phyloP scores from a whole-genome alignment of 2,888 invertebrate genomes.

The Pristionchus entomophagus region DNA sequence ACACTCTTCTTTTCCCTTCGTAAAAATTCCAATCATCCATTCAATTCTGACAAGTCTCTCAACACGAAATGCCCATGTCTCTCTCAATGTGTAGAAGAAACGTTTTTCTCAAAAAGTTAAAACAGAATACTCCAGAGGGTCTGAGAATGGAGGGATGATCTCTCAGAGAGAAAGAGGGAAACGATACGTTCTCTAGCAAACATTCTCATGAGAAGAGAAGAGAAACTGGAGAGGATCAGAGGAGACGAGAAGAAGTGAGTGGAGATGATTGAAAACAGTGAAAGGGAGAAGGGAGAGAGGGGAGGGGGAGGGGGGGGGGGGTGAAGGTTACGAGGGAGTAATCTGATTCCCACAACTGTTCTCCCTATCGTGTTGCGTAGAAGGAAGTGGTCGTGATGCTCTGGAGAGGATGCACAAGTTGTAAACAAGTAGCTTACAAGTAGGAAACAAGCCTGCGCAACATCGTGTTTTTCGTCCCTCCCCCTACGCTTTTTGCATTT shows the following conservation, averaged over 20 bases:
- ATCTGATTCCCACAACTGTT: constrained; percentile 6
- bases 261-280: constrained; percentile 39
- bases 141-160: constrained; percentile 5
- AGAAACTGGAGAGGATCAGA: constrained; percentile 24
- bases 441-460: too few relatives aligned
- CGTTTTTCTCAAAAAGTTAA: not conserved
- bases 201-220: not conserved
- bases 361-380: not conserved
- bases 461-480: too few relatives aligned
- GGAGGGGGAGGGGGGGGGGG: not conserved
- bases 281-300: not conserved
- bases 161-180: not conserved
- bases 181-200: not conserved
- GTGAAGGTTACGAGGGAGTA: not conserved
- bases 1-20: not conserved
- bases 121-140: not conserved
- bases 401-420: too few relatives aligned
- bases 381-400: not conserved
- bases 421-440: too few relatives aligned
- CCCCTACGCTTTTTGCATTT: too few relatives aligned
- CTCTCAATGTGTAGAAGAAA: not conserved
- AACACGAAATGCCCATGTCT: not conserved
- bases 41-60: not conserved
- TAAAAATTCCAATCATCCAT: constrained; percentile 22
- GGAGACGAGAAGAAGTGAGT: not conserved